phyloP scores from a whole-genome alignment of 2,888 invertebrate genomes.

The Aquatica leii region DNA sequence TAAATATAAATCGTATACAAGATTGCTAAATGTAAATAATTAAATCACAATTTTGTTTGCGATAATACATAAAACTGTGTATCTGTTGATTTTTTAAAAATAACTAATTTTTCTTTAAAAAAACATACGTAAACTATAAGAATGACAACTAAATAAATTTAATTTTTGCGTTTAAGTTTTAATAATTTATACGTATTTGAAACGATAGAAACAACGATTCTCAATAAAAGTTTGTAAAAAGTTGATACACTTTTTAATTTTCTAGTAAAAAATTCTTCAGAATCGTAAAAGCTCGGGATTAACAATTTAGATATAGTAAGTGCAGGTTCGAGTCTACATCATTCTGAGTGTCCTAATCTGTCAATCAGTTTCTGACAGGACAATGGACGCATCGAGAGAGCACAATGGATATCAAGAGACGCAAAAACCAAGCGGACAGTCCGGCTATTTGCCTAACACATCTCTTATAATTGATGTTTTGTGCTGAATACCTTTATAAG shows the following conservation, averaged over 20 bases:
- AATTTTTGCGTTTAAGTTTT: too few relatives aligned
- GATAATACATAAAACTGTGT: too few relatives aligned
- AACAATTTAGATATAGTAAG: constrained; percentile 57
- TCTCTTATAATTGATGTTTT: constrained; percentile 38
- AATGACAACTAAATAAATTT: too few relatives aligned
- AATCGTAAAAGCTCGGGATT: constrained; percentile 42
- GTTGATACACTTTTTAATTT: constrained; percentile 32
- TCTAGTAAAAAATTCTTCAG: constrained; percentile 28
- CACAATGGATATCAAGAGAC: constrained; percentile 40
- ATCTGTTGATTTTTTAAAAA: too few relatives aligned
- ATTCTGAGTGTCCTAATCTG: constrained; percentile 51
- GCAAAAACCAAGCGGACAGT: constrained; percentile 38
- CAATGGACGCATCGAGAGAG: constrained; percentile 47
- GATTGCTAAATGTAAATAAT: too few relatives aligned
- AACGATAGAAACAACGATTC: too few relatives aligned
- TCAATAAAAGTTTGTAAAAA: constrained; percentile 19
- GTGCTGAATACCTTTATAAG: constrained; percentile 31
- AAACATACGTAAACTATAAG: too few relatives aligned
- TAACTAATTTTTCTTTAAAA: too few relatives aligned
- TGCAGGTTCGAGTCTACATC: constrained; percentile 55
- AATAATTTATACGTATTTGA: too few relatives aligned
- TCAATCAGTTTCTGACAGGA: constrained; percentile 49
- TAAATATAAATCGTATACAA: too few relatives aligned
- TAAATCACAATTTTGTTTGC: too few relatives aligned
- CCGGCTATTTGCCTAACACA: constrained; percentile 36